phyloP scores from a whole-genome alignment of 1,140 invertebrate genomes.

The Neuroterus valhalla region DNA sequence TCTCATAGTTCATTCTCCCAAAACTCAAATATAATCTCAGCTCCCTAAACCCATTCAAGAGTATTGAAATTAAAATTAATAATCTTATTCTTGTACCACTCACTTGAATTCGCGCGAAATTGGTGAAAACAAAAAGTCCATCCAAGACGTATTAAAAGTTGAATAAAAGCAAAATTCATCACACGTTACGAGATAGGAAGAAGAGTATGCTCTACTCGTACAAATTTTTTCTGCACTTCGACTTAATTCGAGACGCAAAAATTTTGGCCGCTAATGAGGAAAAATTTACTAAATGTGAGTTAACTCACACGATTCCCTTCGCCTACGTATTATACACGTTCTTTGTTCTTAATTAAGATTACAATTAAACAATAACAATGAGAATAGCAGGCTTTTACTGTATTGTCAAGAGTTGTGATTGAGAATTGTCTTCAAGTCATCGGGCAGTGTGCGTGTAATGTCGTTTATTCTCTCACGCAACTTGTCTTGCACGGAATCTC shows the following conservation, averaged over 20 bases:
- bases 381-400: constrained; percentile 32
- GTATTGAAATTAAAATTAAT: constrained; percentile 16
- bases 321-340: background rate
- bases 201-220: no score
- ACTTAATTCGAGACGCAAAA: background rate
- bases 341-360: background rate
- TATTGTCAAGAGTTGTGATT: constrained; percentile 73
- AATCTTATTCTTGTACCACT: background rate
- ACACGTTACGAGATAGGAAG: no score
- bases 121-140: background rate
- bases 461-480: constrained; percentile 86
- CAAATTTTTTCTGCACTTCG: no score
- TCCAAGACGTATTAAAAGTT: background rate
- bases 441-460: constrained; percentile 89
- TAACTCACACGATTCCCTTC: background rate
- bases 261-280: background rate
- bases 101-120: background rate
- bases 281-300: background rate
- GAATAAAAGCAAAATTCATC: no score
- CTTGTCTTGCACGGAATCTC: constrained; percentile 82
- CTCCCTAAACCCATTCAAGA: background rate
- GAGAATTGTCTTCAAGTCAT: constrained; percentile 92
- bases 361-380: background rate
- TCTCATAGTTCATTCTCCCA: background rate
- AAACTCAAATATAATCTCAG: background rate